phyloP scores from a whole-genome alignment of 2,888 invertebrate species.

The Linyphia triangularis region DNA sequence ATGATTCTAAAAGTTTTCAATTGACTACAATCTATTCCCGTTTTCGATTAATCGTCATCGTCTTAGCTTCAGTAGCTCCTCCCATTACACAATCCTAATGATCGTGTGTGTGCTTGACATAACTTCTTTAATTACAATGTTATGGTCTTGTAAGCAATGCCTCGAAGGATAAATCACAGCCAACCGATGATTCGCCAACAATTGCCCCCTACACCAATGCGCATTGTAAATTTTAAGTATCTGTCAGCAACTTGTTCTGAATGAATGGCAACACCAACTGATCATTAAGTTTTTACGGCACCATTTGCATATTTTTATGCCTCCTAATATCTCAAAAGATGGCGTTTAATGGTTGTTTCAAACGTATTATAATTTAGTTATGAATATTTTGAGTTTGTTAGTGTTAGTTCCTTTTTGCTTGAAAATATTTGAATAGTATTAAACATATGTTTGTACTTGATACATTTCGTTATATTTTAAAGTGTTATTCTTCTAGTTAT shows the following conservation, averaged over 20 bases:
- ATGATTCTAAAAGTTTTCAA: no score
- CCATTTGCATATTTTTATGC: constrained; percentile 51
- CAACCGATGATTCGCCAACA: constrained; percentile 11
- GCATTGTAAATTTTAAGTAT: constrained; percentile 28
- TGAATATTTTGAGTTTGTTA: no score
- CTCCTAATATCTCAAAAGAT: background rate
- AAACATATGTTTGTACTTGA: no score
- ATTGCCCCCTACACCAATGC: constrained; percentile 29
- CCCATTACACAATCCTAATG: constrained; percentile 42
- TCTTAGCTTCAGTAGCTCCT: constrained; percentile 31
- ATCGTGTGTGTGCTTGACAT: background rate
- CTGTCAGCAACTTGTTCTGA: constrained; percentile 34
- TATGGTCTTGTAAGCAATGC: constrained; percentile 9
- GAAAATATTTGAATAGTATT: no score
- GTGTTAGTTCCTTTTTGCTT: no score
- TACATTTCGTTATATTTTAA: no score
- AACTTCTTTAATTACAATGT: constrained; percentile 30
- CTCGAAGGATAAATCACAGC: background rate
- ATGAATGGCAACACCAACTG: constrained; percentile 20
- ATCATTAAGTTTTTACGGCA: constrained; percentile 29
- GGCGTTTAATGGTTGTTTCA: background rate
- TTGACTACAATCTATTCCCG: background rate
- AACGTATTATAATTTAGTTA: no score
- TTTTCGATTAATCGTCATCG: constrained; percentile 50
- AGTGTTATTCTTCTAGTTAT: no score